Evolutionary conservation across 2,113 vertebrate genomes (phyloP).

Genomic region (Willisornis vidua): DNA sequence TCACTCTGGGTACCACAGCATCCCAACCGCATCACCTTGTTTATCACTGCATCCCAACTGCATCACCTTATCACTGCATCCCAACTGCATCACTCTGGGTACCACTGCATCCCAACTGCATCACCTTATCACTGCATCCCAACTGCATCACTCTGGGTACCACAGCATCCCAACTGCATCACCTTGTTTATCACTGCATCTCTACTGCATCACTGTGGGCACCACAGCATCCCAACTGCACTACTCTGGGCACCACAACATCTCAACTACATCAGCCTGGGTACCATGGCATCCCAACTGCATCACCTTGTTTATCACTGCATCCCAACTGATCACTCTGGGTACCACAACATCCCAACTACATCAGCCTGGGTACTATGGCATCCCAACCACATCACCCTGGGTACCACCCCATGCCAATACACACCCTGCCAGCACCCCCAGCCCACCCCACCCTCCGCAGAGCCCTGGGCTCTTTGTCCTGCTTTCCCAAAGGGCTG

Average conservation of each 20-base stretch:
- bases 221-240: too few species aligned
- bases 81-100: neutral
- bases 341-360: too few species aligned
- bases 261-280: neutral
- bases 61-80: neutral
- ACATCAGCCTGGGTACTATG: too few species aligned
- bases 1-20: neutral
- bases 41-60: neutral
- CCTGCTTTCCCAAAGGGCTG: neutral
- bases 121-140: too few species aligned
- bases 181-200: neutral
- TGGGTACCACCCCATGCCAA: neutral
- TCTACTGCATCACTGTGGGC: neutral
- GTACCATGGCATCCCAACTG: neutral
- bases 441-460: fast-evolving
- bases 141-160: neutral
- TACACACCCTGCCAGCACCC: neutral
- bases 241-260: neutral
- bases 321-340: too few species aligned
- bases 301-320: too few species aligned
- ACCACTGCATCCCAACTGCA: neutral
- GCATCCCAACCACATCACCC: neutral
- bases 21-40: neutral
- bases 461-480: neutral
- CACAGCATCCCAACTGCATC: neutral